Evolutionary conservation across 2,113 vertebrate genomes (phyloP).

Genomic region (Nestor notabilis): DNA sequence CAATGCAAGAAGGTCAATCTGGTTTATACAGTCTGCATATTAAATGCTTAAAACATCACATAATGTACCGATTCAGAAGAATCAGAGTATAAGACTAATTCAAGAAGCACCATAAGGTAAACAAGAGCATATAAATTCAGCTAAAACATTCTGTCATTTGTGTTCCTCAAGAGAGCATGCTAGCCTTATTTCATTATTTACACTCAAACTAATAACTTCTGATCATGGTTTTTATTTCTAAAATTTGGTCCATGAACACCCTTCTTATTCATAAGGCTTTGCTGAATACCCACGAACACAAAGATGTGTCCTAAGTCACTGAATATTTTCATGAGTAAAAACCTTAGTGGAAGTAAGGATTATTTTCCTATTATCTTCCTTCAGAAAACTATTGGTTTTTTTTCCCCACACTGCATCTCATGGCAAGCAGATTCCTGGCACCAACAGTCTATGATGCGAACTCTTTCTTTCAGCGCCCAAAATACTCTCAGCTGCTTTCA

Average conservation of each 20-base stretch:
- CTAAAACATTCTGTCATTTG: background rate
- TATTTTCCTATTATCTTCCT: background rate
- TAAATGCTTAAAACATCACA: background rate
- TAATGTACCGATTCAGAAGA: background rate
- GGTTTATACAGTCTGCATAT: background rate
- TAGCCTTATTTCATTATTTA: background rate
- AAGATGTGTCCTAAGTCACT: background rate
- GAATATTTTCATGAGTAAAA: background rate
- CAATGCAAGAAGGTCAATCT: background rate
- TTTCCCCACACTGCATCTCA: background rate
- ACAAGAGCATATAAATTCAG: background rate
- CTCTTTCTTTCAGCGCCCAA: background rate
- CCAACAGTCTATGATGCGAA: background rate
- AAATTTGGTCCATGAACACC: background rate
- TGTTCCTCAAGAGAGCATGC: background rate
- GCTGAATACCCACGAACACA: background rate
- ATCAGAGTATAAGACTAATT: background rate
- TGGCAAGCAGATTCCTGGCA: background rate
- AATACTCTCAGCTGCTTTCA: background rate
- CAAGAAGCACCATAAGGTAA: background rate
- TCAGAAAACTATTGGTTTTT: background rate
- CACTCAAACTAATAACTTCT: background rate
- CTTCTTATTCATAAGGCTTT: background rate
- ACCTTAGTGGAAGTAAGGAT: accelerated
- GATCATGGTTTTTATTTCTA: background rate